phyloP scores from a whole-genome alignment of 2,113 vertebrate species.

The Rhea pennata region DNA sequence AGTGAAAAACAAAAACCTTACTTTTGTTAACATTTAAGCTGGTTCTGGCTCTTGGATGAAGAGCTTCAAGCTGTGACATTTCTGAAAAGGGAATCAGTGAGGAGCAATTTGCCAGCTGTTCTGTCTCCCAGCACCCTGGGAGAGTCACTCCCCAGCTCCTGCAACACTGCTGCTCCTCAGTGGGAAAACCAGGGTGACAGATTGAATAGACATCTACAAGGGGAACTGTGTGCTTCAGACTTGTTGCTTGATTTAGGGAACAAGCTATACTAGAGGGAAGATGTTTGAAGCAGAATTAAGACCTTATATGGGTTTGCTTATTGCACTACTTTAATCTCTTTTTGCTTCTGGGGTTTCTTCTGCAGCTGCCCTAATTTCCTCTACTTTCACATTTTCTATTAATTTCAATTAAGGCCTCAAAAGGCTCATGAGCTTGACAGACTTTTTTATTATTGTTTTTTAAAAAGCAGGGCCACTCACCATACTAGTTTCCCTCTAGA shows the following conservation, averaged over 20 bases:
- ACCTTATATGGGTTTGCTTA: background rate
- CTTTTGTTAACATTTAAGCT: background rate
- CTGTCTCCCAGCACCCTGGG: accelerated
- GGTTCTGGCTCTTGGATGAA: background rate
- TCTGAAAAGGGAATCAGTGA: background rate
- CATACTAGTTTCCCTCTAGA: background rate
- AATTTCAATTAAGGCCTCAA: slow-evolving; percentile 42
- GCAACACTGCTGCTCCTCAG: background rate
- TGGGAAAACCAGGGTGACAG: background rate
- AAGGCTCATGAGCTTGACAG: background rate
- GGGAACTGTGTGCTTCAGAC: background rate
- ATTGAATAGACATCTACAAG: background rate
- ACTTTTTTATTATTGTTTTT: slow-evolving; percentile 15
- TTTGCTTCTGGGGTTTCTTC: slow-evolving; percentile 38
- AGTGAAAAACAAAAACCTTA: background rate
- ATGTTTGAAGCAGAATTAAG: slow-evolving; percentile 35
- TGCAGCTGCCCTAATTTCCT: slow-evolving; percentile 58
- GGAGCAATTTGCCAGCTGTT: background rate
- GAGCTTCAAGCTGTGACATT: background rate
- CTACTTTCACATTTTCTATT: slow-evolving; percentile 31
- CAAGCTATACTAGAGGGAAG: background rate
- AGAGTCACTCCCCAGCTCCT: background rate
- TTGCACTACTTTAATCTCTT: slow-evolving; percentile 43
- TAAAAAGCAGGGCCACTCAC: background rate
- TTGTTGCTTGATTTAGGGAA: background rate